phyloP scores from a whole-genome alignment of 2,888 invertebrate genomes.

The Heteromyza rotundicornis region DNA sequence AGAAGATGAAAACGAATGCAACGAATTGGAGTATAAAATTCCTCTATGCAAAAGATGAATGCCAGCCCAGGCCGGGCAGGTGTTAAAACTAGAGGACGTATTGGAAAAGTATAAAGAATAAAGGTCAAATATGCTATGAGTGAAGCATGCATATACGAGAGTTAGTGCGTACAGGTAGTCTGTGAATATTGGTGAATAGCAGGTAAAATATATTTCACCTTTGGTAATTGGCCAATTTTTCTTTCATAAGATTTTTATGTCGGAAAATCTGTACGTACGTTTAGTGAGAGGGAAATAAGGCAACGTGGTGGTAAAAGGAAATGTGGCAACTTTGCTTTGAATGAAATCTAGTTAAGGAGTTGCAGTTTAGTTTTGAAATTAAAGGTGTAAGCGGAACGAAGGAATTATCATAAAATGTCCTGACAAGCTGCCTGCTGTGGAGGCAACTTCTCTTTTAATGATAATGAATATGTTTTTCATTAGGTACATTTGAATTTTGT shows the following conservation, averaged over 20 bases:
- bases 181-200: constrained; percentile 23
- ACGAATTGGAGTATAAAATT: background rate
- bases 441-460: too few relatives aligned
- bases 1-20: background rate
- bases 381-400: background rate
- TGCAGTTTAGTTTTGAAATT: background rate
- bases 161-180: constrained; percentile 36
- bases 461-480: too few relatives aligned
- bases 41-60: background rate
- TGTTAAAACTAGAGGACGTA: constrained; percentile 36
- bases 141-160: constrained; percentile 7
- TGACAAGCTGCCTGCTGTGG: too few relatives aligned
- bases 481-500: too few relatives aligned
- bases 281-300: constrained; percentile 19
- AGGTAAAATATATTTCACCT: constrained; percentile 50
- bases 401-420: too few relatives aligned
- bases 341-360: too few relatives aligned
- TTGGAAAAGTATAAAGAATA: too few relatives aligned
- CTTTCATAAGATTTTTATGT: constrained; percentile 18
- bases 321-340: background rate
- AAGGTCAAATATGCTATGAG: too few relatives aligned
- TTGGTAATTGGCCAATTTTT: constrained; percentile 55
- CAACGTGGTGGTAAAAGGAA: constrained; percentile 21
- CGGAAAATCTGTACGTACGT: constrained; percentile 17
- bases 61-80: constrained; percentile 36